These are phyloP conservation scores for Euthynnus affinis DNA, from an alignment of 2,797 vertebrate genomes.

Conservation along the genomic window DNA sequence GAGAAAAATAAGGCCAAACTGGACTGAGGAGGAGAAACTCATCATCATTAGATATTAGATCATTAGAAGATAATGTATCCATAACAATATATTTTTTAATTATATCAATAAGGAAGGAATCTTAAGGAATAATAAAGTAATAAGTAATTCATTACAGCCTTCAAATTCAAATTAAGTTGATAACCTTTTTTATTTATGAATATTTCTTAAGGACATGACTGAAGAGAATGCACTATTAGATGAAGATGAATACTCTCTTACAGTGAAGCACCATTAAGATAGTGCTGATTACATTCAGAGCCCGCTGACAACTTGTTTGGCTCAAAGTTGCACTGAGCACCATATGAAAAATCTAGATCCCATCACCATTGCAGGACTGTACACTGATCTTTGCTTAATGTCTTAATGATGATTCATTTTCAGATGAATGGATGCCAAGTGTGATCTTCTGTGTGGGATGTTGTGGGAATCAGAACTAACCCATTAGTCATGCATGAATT, in stretches of 20 bases:
- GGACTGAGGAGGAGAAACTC: background rate
- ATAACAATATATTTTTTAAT: slow-evolving; percentile 1
- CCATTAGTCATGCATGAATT: slow-evolving; percentile 44
- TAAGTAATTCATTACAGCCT: background rate
- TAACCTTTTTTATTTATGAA: background rate
- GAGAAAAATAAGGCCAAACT: slow-evolving; percentile 19
- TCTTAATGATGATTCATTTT: slow-evolving; percentile 42
- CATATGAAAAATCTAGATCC: background rate
- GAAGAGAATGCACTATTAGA: background rate
- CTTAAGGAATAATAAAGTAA: background rate
- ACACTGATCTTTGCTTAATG: background rate
- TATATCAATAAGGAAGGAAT: no score
- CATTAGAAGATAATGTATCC: no score
- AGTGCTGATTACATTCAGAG: slow-evolving; percentile 5
- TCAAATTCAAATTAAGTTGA: background rate
- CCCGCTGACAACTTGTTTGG: slow-evolving; percentile 1
- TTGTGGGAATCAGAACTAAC: slow-evolving; percentile 37
- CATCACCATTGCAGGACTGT: background rate
- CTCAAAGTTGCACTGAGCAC: background rate
- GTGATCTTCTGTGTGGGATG: slow-evolving; percentile 35
- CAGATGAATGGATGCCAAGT: slow-evolving; percentile 40
- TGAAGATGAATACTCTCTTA: background rate
- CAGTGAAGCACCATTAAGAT: background rate
- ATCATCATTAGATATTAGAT: no score
- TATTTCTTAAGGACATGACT: background rate